Base-by-base conservation (phyloP, 2,113 vertebrate species). In the Brienomyrus longianalis region DNA sequence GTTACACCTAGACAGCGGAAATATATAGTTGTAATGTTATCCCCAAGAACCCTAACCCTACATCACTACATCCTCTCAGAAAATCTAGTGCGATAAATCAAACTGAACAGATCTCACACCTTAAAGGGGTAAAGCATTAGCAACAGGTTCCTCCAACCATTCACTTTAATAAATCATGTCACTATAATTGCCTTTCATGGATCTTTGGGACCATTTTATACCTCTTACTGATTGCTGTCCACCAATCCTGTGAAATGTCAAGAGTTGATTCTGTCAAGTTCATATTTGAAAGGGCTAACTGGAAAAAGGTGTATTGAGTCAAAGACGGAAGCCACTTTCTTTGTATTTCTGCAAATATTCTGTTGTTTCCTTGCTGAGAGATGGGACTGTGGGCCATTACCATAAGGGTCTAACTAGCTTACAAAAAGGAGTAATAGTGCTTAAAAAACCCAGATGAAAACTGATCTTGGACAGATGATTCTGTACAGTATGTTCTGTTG, bases 221-320 rank as follows among this genome's bases (percentile, higher is more conserved):
- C 85, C 51, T 87, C n/a, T 27, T 51, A 54, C 85, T 35, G 51
- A 48, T 87, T 54, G 51, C 51, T 54, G 85, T 54, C 85, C 85
- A 35, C 51, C 51, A 87, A 54, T 54, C 50, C 51, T 27, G 23
- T 87, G 85, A 87, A 87, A 87, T 87, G 85, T 87, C 85, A 56
- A 56, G 31, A 31, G 85, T 87, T 87, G 51, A 87, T 54, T 87
- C 31, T 21, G 51, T 52, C 50, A 56, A 35, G 50, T 39, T 54
- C 31, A 54, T 87, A 54, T 87, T n/a, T 7, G 13, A 13, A 54
- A 52, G 13, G 85, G 17, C 27, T 54, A 21, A 87, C 51, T 87
- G 8, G 21, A 87, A 84, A 35, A 39, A 87, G 15, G 50, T 48
- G 21, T 54, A 87, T 87, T 87, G 85, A 87, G 15, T 87, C n/a